Evolutionary conservation across 2,113 vertebrate species (phyloP), one percentile per base, ranked within the genome.

Genomic region (Myrmecobius fasciatus): DNA sequence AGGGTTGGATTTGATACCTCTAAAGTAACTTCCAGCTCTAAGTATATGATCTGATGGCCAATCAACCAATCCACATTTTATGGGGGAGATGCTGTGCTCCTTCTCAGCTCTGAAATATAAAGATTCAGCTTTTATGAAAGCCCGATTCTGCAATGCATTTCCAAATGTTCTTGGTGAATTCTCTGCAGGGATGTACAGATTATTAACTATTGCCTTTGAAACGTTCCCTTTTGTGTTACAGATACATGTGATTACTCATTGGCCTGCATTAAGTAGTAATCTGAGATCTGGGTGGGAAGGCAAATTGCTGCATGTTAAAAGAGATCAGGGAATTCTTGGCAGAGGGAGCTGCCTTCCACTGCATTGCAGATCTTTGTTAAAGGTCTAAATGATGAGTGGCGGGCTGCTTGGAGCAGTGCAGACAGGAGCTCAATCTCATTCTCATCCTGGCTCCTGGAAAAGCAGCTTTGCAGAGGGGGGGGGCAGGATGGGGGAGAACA

Each of bases 311-410:
- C 17, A 83, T 83, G 67, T 43, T 8, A 17, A 10, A 43, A 83
- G n/a, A 49, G 89, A 93, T 47, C 90, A 47, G 54, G 10, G 90
- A 31, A 49, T 3, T 91, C 56, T 92, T 47, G 52, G 52, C 12
- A 88, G 25, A 49, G 60, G 54, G 60, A 46, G 52, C 52, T 43
- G 51, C 36, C 90, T 92, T 89, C 36, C 49, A 3, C 95, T 91
- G 97, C 97, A 95, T 60, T 96, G 96, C 96, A 92, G 97, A 94
- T 51, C n/a, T 91, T 83, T 83, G 67, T 83, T 9, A 1, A 52
- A 43, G 8, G 53, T 24, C 11, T 0, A 46, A 31, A 0, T 8
- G 0, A 0, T 49, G 89, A 83, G n/a, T 43, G n/a, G n/a, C 67
- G 22, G 67, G 67, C 67, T 83, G 67, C n/a, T 43, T 2, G n/a